These are phyloP conservation scores for Cylloceria caligata DNA, from an alignment of 2,888 invertebrate genomes.

Conservation along the genomic window DNA sequence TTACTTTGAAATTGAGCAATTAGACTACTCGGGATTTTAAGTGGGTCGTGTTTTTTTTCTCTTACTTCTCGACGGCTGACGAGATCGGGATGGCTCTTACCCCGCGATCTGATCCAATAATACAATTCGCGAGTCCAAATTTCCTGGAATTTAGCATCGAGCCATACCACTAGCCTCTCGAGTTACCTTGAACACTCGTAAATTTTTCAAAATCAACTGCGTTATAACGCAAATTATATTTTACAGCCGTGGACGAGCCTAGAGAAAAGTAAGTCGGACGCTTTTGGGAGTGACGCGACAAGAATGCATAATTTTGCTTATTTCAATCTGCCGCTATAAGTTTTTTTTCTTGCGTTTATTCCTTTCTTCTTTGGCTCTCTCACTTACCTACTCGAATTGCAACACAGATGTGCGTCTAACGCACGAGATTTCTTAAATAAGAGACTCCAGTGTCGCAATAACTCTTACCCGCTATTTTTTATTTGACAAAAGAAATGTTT, in stretches of 20 bases:
- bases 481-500: constrained; percentile 31
- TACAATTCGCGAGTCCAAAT: constrained; percentile 7
- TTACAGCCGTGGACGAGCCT: constrained; percentile 97
- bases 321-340: constrained; percentile 21
- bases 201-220: constrained; percentile 48
- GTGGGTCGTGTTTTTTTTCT: constrained; percentile 4
- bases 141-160: constrained; percentile 13
- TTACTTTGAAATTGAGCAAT: constrained; percentile 37
- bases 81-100: constrained; percentile 31
- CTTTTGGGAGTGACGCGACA: constrained; percentile 66
- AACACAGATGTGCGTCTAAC: constrained; percentile 13
- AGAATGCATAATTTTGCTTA: constrained; percentile 56
- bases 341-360: constrained; percentile 51
- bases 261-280: constrained; percentile 94
- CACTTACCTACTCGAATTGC: constrained; percentile 30
- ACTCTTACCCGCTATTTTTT: constrained; percentile 36
- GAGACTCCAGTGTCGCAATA: not conserved
- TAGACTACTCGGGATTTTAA: constrained; percentile 7
- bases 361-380: constrained; percentile 41
- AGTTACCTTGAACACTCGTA: not conserved
- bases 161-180: not conserved
- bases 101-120: not conserved
- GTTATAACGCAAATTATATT: constrained; percentile 76
- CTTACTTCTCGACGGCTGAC: not conserved
- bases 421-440: not conserved